These are phyloP conservation scores for Myiopsitta monachus DNA, from an alignment of 2,113 vertebrate species.

Conservation along the genomic window DNA sequence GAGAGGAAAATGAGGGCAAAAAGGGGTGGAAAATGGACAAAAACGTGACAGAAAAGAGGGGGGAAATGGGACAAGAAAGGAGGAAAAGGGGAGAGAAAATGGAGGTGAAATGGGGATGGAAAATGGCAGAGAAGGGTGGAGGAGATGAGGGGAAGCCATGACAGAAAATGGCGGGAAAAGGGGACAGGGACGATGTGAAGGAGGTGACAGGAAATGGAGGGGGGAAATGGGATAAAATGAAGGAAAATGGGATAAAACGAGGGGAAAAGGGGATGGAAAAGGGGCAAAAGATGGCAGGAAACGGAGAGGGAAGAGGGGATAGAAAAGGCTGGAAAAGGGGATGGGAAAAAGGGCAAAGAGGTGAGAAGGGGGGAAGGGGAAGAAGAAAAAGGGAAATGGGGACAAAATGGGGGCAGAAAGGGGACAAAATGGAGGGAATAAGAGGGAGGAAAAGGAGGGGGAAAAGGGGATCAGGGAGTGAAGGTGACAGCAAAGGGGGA, in stretches of 20 bases:
- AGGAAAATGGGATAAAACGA: rapidly evolving
- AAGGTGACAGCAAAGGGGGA: neutral
- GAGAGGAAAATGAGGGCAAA: too few relatives aligned
- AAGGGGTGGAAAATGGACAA: too few relatives aligned
- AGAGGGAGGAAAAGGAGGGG: too few relatives aligned
- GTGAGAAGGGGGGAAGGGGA: neutral
- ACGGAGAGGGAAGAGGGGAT: too few relatives aligned
- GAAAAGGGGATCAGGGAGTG: too few relatives aligned
- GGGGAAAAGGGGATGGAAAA: neutral
- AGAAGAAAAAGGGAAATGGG: neutral
- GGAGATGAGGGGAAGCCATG: neutral
- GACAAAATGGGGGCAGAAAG: neutral
- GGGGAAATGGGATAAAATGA: neutral
- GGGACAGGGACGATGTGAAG: neutral
- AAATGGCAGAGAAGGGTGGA: neutral
- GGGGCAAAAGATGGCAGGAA: neutral
- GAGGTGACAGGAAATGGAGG: neutral
- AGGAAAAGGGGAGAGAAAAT: rapidly evolving
- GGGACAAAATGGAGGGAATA: too few relatives aligned
- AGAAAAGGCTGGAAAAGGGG: neutral
- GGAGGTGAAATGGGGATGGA: neutral
- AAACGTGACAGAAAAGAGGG: too few relatives aligned
- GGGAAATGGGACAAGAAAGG: rapidly evolving
- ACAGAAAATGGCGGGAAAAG: neutral
- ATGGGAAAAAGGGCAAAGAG: neutral